Evolutionary conservation across 2,797 vertebrate species (phyloP), one percentile per base, ranked within the genome.

Genomic region (Microctenopoma steveboyesi): DNA sequence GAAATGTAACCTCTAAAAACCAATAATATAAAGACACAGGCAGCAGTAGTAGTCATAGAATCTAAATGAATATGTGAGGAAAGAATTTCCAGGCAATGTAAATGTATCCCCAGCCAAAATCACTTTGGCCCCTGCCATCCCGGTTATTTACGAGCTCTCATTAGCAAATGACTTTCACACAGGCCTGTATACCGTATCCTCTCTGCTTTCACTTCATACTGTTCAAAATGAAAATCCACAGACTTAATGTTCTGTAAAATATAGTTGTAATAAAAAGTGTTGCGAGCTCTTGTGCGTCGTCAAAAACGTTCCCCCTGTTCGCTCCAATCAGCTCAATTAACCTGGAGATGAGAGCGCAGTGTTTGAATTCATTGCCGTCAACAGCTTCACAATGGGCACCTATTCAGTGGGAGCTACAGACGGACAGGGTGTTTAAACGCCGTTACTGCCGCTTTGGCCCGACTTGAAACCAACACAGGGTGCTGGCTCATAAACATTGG

Each of bases 131-230:
- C 81, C 70, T 75, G 73, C 78, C 80, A 74, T 65, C 50, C 59
- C 30, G 69, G 72, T 89, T 90, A 91, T 93, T 93, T 91, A 91
- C 52, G 82, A 91, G 88, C 76, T 52, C 87, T 89, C 89, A 90
- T 91, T 92, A 91, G 88, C 68, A 88, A 90, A 88, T 91, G 84
- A 89, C 87, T 90, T 90, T 87, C 88, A 90, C 88, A 67, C 79
- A 53, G 81, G 72, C 81, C 82, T 27, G 57, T 82, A 50, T 70
- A 64, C 67, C 59, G 72, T 74, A 64, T 79, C 61, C 59, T 78
- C 85, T 64, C 63, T 2, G 42, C 78, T 83, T 82, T 85, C 78
- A 67, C 75, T 74, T 81, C 60, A 64, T 65, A 70, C 81, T 54
- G 68, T 55, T 33, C 71, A 70, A 78, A 78, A 54, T 69, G 65